Evolutionary conservation across 1,140 invertebrate genomes (phyloP).

Genomic region (Papilio polyxenes): DNA sequence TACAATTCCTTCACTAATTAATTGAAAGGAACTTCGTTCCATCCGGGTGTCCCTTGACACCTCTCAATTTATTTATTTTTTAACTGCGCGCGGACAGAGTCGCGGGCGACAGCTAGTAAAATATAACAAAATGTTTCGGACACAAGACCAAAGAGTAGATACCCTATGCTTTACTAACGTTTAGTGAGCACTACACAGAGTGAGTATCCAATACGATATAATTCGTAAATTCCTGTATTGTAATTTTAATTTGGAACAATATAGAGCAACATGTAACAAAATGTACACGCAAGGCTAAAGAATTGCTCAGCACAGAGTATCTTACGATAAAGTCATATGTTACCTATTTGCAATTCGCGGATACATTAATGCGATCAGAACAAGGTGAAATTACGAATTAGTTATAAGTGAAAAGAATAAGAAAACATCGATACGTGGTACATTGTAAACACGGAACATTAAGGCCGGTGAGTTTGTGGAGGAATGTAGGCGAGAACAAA

Average conservation of each 20-base stretch:
- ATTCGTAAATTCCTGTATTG: no score
- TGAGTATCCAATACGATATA: no score
- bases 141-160: not conserved
- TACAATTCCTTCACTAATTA: no score
- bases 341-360: not conserved
- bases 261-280: not conserved
- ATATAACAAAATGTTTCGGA: not conserved
- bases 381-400: conserved; percentile 28
- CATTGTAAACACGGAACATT: conserved; percentile 50
- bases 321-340: not conserved
- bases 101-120: no score
- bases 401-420: conserved; percentile 27
- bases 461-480: conserved; percentile 54
- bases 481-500: conserved; percentile 57
- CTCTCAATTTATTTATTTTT: no score
- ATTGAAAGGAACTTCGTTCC: no score
- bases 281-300: not conserved
- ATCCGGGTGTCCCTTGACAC: no score
- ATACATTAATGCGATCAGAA: not conserved
- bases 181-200: no score
- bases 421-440: conserved; percentile 19
- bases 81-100: no score
- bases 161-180: no score
- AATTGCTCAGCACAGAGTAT: not conserved
- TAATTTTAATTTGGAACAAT: no score